Evolutionary conservation across 1,140 invertebrate genomes (phyloP), one percentile per base, ranked within the genome.

Genomic region (Cheumatopsyche charites): DNA sequence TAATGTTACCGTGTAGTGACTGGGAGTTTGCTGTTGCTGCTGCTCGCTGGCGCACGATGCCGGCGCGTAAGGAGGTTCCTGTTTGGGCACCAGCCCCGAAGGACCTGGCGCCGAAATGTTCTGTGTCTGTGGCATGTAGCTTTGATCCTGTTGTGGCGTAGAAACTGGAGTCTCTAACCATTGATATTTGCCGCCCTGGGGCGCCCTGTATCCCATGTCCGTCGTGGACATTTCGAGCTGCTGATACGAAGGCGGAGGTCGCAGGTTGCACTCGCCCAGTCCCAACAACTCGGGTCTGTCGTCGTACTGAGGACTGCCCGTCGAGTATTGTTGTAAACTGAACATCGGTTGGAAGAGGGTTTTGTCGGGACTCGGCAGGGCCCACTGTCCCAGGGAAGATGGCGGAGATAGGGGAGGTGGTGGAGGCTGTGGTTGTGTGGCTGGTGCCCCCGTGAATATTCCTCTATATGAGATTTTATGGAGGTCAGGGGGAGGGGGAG

Each of bases 381-480:
- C 82, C 86, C 86, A 87, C 65, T 79, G 77, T 68, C 79, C 78
- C 55, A 82, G 69, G 66, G 79, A 78, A 0, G 80, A 80, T 62
- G 80, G 79, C 76, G 80, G 80, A 78, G 86, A 81, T 83, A 87
- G 78, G 80, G 84, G 75, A 70, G 85, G 75, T 74, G 85, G 74
- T 12, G 75, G 67, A 81, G 76, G 49, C 80, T 82, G 80, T 68
- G 84, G 76, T 73, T 86, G 81, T 81, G 87, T 82, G 76, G 86
- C 79, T 81, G 87, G 83, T 80, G 88, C 87, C 15, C 88, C 87
- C 70, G 90, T 86, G 84, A 91, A 89, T 78, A 91, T 87, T 43
- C 90, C 90, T 72, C 89, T 87, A 80, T 91, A 90, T 80, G 86
- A 90, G 81, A 86, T 88, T 84, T 86, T 91, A 80, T 84, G 83